Percentiles rank a stretch among this genome's conserved stretches.
Evolutionary conservation across 2,113 vertebrate genomes (phyloP).

Genomic region (Acanthisitta chloris): DNA sequence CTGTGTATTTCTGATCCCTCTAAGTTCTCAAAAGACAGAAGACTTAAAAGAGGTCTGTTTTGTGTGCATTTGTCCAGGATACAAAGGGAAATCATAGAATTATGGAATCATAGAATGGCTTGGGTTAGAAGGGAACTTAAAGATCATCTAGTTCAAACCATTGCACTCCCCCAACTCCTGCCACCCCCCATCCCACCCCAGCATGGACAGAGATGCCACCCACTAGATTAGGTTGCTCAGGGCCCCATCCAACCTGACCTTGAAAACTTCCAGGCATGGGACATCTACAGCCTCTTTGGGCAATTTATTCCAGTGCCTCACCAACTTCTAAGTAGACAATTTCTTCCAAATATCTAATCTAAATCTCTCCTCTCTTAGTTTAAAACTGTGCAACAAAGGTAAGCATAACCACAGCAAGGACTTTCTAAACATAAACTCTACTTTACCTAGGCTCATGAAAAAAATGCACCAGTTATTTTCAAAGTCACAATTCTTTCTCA

Average conservation of each 20-base stretch:
- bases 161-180: too few relatives aligned
- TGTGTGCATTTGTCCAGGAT: neutral
- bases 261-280: neutral
- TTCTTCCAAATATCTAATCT: neutral
- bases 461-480: neutral
- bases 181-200: neutral
- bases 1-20: neutral
- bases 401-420: neutral
- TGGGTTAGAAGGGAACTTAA: neutral
- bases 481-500: neutral
- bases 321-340: neutral
- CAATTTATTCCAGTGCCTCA: neutral
- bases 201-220: neutral
- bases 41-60: neutral
- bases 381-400: neutral
- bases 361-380: neutral
- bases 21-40: neutral
- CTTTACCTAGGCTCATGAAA: neutral
- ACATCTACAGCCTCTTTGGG: neutral
- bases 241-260: neutral
- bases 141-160: neutral
- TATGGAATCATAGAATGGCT: neutral
- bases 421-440: neutral
- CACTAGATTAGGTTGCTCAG: neutral
- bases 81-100: neutral